A percentile compares a stretch with the other conserved stretches of the same genome.
Evolutionary conservation across 2,113 vertebrate genomes (phyloP).

Genomic region (Pterocles orientalis): DNA sequence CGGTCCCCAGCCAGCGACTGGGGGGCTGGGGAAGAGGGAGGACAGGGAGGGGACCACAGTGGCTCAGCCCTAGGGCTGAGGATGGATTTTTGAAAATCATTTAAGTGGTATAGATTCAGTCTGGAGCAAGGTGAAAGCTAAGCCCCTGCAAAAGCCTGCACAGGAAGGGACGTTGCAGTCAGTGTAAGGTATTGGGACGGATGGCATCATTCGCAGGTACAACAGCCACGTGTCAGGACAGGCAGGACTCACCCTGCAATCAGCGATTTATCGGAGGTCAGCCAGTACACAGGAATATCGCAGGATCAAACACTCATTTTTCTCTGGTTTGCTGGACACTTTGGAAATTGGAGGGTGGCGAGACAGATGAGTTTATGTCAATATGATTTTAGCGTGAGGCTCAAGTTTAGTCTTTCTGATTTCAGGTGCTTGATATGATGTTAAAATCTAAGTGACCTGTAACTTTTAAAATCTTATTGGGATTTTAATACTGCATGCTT

Average conservation of each 20-base stretch:
- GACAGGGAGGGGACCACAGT: not conserved
- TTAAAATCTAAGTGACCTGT: not conserved
- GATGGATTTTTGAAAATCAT: not conserved
- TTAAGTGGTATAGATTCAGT: rapidly evolving
- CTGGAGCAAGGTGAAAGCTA: not conserved
- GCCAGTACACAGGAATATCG: not conserved
- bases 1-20: rapidly evolving
- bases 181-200: rapidly evolving
- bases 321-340: not conserved
- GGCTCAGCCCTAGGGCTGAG: not conserved
- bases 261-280: not conserved
- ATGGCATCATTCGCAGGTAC: not conserved
- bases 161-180: not conserved
- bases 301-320: not conserved
- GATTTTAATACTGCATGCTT: not conserved
- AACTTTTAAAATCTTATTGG: not conserved
- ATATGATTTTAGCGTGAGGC: not conserved
- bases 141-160: not conserved
- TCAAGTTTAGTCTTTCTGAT: not conserved
- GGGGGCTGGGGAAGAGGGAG: not conserved
- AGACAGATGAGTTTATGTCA: not conserved
- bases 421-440: not conserved
- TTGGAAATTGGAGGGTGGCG: not conserved
- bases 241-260: not conserved
- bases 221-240: not conserved